A percentile compares a stretch with the other conserved stretches of the same genome.
These are phyloP conservation scores for Mesocentrotus franciscanus DNA, from an alignment of 53 echinoderm and acorn worm genomes.

Conservation along the genomic window DNA sequence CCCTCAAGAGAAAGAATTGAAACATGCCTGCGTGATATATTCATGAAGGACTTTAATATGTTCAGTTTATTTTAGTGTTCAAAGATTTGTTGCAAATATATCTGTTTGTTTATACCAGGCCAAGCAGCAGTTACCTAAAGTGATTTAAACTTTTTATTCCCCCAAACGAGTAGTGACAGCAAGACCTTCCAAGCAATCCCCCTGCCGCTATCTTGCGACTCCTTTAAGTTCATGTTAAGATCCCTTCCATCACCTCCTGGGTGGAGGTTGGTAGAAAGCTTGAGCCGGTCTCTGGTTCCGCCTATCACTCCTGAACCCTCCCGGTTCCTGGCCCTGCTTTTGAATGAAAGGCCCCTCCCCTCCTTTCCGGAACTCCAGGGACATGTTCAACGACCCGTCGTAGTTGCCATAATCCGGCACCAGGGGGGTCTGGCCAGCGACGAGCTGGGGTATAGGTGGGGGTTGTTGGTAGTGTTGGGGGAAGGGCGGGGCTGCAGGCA, in stretches of 20 bases:
- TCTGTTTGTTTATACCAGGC: neutral
- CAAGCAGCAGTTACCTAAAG: neutral
- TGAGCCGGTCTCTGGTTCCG: conserved; percentile 69
- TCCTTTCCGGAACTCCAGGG: conserved; percentile 82
- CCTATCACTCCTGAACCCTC: conserved; percentile 48
- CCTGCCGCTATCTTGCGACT: neutral
- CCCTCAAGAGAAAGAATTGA: neutral
- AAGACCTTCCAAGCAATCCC: neutral
- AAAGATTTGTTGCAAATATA: neutral
- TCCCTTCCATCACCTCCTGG: conserved; percentile 70
- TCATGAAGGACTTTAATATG: neutral
- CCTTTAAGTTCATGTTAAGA: conserved; percentile 1
- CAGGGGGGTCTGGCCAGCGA: neutral
- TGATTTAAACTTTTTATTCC: neutral
- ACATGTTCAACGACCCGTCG: conserved; percentile 64
- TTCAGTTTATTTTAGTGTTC: neutral
- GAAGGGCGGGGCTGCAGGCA: conserved; percentile 19
- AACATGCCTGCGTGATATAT: neutral
- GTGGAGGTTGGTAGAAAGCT: conserved; percentile 81
- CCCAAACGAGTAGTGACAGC: neutral
- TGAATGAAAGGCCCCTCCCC: conserved; percentile 73
- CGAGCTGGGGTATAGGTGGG: conserved; percentile 5
- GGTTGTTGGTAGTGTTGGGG: conserved; percentile 63
- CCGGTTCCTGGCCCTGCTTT: conserved; percentile 47
- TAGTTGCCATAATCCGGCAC: conserved; percentile 68